A percentile compares a stretch with the other conserved stretches of the same genome.
Evolutionary conservation across 1,140 invertebrate species (phyloP).

Genomic region (Lineus longissimus): DNA sequence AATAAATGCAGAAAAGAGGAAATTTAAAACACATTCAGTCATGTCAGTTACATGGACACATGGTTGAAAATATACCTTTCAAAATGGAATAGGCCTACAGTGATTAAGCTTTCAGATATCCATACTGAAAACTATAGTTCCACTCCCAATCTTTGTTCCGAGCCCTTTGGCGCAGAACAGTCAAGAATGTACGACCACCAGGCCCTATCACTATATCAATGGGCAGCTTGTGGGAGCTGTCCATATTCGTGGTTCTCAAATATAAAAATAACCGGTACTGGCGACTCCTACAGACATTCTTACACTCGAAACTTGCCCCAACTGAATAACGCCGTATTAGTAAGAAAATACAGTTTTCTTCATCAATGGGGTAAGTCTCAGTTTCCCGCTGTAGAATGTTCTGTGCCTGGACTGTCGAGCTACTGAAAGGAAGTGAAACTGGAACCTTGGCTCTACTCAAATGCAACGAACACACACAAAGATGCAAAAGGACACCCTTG

Average conservation of each 20-base stretch:
- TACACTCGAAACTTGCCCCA: slow-evolving; percentile 22
- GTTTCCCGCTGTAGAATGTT: background rate
- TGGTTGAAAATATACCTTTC: too few relatives aligned
- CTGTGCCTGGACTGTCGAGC: background rate
- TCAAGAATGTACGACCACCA: slow-evolving; percentile 15
- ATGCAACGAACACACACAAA: slow-evolving; percentile 28
- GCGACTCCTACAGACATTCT: slow-evolving; percentile 21
- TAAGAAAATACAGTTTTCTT: slow-evolving; percentile 20
- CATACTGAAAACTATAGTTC: too few relatives aligned
- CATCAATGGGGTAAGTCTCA: slow-evolving; percentile 3
- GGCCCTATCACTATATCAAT: slow-evolving; percentile 9
- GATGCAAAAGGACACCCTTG: slow-evolving; percentile 23
- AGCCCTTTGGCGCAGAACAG: background rate
- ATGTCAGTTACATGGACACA: too few relatives aligned
- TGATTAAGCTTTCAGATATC: too few relatives aligned
- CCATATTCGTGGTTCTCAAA: slow-evolving; percentile 14
- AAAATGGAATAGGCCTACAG: too few relatives aligned
- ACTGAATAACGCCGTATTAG: slow-evolving; percentile 15
- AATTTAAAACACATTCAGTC: too few relatives aligned
- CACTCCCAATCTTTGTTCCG: too few relatives aligned
- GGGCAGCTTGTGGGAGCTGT: slow-evolving; percentile 7
- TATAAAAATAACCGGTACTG: slow-evolving; percentile 7
- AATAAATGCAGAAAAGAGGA: too few relatives aligned
- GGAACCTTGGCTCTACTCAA: background rate
- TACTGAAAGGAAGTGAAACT: background rate